These are phyloP conservation scores for Drosophila macrospina DNA, from an alignment of 2,888 invertebrate genomes.

Conservation along the genomic window DNA sequence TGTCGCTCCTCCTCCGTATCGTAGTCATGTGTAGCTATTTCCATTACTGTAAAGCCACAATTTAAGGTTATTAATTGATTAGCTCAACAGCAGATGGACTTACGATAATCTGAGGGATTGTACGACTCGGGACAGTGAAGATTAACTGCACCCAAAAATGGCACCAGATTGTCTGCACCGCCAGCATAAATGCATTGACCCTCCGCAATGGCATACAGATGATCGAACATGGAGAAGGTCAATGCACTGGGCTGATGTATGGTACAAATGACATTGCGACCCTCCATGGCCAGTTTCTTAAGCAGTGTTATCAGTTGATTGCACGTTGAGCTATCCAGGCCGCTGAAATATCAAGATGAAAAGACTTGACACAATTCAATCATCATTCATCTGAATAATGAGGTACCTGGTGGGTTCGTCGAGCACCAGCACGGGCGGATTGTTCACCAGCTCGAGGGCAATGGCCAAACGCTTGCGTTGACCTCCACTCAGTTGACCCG, in stretches of 20 bases:
- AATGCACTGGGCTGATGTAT: slow-evolving; percentile 96
- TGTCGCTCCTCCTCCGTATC: slow-evolving; percentile 86
- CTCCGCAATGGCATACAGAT: slow-evolving; percentile 92
- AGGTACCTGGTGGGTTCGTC: slow-evolving; percentile 96
- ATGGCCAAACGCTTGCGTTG: slow-evolving; percentile 96
- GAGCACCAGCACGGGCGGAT: slow-evolving; percentile 96
- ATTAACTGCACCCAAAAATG: slow-evolving; percentile 90
- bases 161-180: slow-evolving; percentile 90
- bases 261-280: slow-evolving; percentile 94
- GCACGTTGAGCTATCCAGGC: slow-evolving; percentile 92
- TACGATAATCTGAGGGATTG: slow-evolving; percentile 96
- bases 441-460: slow-evolving; percentile 95
- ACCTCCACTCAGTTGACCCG: slow-evolving; percentile 93
- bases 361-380: neutral
- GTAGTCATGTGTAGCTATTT: slow-evolving; percentile 92
- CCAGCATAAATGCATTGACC: slow-evolving; percentile 94
- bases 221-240: slow-evolving; percentile 94
- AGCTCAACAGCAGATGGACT: slow-evolving; percentile 82
- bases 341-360: slow-evolving; percentile 86
- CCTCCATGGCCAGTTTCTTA: slow-evolving; percentile 92
- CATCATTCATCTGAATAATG: neutral
- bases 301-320: slow-evolving; percentile 93
- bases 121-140: slow-evolving; percentile 94
- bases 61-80: neutral
- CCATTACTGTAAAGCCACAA: slow-evolving; percentile 88